Evolutionary conservation across 2,888 invertebrate genomes (phyloP), one percentile per base, ranked within the genome.

Genomic region (Cryptocephalus moraei): DNA sequence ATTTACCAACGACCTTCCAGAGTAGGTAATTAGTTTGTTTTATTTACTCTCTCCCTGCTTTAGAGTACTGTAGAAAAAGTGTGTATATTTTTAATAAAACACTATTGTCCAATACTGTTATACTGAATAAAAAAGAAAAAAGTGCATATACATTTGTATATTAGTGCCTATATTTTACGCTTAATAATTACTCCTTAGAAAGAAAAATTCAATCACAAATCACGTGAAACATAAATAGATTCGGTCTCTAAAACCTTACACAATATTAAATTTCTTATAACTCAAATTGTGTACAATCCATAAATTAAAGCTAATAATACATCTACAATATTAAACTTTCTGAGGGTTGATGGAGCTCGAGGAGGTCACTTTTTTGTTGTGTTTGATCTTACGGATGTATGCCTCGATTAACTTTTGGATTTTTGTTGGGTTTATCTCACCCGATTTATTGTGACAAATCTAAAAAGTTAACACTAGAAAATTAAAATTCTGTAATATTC

Each of bases 371-470:
- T 70, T 70, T 56, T 71, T 71, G 49, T 74, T 77, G 69, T 83
- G 82, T 59, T 90, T 78, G 69, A 86, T 82, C 72, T 90, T 92
- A 68, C 82, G 88, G 48, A 94, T 91, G 69, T 94, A 94, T 32
- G 91, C 93, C 71, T 94, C 93, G 58, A 96, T 88, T 49, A 96
- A 78, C 62, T 84, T 82, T 64, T 91, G 88, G 62, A 96, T 94
- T 76, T 95, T 96, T 60, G 86, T 81, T 45, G 95, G 94, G 76
- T 96, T 95, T 58, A 96, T 95, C 74, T 94, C 93, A 39, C 94
- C 94, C 41, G 90, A 84, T 70, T 87, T 91, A 72, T 92, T 95
- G 77, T 95, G 95, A 71, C 95, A 96, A 67, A 96, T 94, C 95
- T 95, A 76, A 52, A 49, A 54, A 52, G n/a, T n/a, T n/a, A 47